Base-by-base conservation (phyloP, 1,140 invertebrate species). In the Neotoxoptera formosana region DNA sequence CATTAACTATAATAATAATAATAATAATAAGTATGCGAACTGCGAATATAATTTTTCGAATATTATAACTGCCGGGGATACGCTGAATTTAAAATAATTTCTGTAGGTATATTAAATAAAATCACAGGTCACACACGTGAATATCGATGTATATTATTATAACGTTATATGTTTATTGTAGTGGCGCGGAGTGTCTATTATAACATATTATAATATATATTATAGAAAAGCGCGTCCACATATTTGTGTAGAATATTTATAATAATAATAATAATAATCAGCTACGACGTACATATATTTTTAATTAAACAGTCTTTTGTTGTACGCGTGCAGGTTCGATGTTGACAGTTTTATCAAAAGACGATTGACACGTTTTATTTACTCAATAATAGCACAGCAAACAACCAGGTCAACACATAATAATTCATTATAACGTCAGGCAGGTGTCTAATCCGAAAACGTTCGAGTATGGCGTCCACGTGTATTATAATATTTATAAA, bases 261-360 rank as follows among this genome's bases (percentile, higher is more conserved):
- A 41, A 41, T 91, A 17, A 67, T 2, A 41, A 41, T 91, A 17
- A 67, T 67, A 60, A 89, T 89, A 89, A 67, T 67, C 36, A 90
- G 30, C 20, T 45, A n/a, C 56, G 41, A 25, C 41, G 30, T 47
- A 91, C 67, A 45, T 91, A 91, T 91, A 91, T 47, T 91, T 91
- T 91, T 83, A 91, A 83, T 91, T 83, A 81, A 91, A 83, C 67
- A 91, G 47, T 76, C 45, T n/a, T 83, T 91, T 91, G 90, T 91
- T 48, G 41, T 41, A 25, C 45, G 14, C 23, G 17, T 76, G 41
- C 41, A 41, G 11, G 90, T 47, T 45, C 89, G 60, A 48, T 47
- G 34, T 76, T 91, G 90, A 91, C 90, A 83, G 90, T 91, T 91
- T 83, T 91, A 91, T 91, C 90, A 83, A 91, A 91, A 91, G 90